A percentile compares a stretch with the other conserved stretches of the same genome.
phyloP scores from a whole-genome alignment of 2,113 vertebrate genomes.

The Eretmochelys imbricata region DNA sequence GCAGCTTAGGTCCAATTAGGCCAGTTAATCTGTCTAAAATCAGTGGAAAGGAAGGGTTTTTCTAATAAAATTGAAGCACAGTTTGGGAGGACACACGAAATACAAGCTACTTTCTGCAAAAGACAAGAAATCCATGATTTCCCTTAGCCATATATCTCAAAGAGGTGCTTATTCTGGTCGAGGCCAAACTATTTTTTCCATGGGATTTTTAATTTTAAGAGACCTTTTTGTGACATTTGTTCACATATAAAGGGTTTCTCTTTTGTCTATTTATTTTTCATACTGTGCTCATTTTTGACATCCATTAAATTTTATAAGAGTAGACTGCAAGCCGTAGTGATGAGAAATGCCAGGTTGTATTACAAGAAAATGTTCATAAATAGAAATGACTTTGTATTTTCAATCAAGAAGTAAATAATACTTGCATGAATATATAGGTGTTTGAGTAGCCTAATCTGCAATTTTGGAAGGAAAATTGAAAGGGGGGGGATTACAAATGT shows the following conservation, averaged over 20 bases:
- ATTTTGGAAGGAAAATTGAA: conserved; percentile 61
- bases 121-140: conserved; percentile 58
- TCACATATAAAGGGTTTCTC: conserved; percentile 47
- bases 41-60: conserved; percentile 75
- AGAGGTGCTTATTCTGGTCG: conserved; percentile 10
- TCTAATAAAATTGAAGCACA: conserved; percentile 75
- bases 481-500: neutral
- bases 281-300: conserved; percentile 72
- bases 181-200: conserved; percentile 22
- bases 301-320: conserved; percentile 79
- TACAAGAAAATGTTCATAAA: conserved; percentile 76
- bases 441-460: conserved; percentile 50
- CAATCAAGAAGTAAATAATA: conserved; percentile 76
- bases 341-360: conserved; percentile 77
- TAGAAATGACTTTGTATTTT: conserved; percentile 77
- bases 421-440: conserved; percentile 53
- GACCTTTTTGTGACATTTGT: conserved; percentile 51
- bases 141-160: conserved; percentile 34
- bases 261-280: conserved; percentile 75
- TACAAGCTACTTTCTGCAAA: conserved; percentile 62
- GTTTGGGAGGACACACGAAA: conserved; percentile 65
- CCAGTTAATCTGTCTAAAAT: conserved; percentile 82
- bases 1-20: conserved; percentile 84
- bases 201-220: conserved; percentile 56
- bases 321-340: conserved; percentile 70